A percentile compares a stretch with the other conserved stretches of the same genome.
Evolutionary conservation across 37 sponge, comb jelly and placozoan genomes (phyloP).

Genomic region (Oscarella lobularis): DNA sequence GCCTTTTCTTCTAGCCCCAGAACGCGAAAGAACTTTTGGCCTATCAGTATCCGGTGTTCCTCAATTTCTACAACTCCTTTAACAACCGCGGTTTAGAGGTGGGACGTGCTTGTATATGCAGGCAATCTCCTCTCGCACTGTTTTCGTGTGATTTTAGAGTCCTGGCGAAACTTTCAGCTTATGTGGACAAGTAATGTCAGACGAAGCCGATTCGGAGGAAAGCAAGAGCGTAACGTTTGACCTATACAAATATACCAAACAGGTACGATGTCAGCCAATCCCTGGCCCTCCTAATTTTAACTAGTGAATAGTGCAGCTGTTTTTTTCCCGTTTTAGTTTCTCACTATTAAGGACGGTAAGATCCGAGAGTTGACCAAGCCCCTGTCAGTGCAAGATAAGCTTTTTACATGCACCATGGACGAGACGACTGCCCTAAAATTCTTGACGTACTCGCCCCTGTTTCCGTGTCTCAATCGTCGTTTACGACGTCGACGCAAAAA

Average conservation of each 20-base stretch:
- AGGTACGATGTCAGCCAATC: not conserved
- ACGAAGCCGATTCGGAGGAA: not conserved
- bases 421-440: not conserved
- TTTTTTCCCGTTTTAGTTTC: too few relatives aligned
- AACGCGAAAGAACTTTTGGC: slow-evolving; percentile 53
- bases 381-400: too few relatives aligned
- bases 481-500: too few relatives aligned
- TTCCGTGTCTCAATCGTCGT: not conserved
- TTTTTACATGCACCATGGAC: too few relatives aligned
- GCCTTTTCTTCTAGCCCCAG: slow-evolving; percentile 15
- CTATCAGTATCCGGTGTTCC: slow-evolving; percentile 41
- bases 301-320: too few relatives aligned
- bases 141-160: too few relatives aligned
- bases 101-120: too few relatives aligned
- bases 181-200: not conserved
- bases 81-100: too few relatives aligned
- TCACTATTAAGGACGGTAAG: not conserved
- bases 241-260: not conserved
- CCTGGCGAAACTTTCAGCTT: not conserved
- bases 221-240: too few relatives aligned
- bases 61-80: slow-evolving; percentile 35
- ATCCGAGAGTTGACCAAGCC: not conserved
- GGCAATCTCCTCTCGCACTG: too few relatives aligned
- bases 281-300: too few relatives aligned
- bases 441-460: not conserved